Evolutionary conservation across 2,797 vertebrate species (phyloP).

Genomic region (Cetoscarus ocellatus): DNA sequence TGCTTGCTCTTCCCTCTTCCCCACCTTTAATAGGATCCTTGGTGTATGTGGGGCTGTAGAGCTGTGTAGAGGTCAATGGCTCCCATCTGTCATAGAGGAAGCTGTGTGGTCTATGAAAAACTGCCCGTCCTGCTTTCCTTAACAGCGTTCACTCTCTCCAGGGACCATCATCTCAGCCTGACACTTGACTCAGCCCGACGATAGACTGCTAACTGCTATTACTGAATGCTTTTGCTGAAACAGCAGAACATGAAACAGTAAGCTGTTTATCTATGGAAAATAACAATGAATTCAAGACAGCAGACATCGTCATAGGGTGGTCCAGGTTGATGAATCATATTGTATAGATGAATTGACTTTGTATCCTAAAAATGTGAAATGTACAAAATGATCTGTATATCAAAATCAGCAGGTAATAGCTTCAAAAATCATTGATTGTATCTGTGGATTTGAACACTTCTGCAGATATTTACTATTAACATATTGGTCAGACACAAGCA

Average conservation of each 20-base stretch:
- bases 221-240: background rate
- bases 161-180: constrained; percentile 15
- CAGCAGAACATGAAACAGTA: background rate
- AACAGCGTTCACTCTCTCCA: constrained; percentile 20
- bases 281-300: background rate
- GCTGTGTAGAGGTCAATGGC: constrained; percentile 49
- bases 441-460: too few relatives aligned
- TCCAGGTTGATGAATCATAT: background rate
- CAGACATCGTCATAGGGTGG: background rate
- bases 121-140: constrained; percentile 27
- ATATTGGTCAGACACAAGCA: too few relatives aligned
- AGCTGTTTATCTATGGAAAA: background rate
- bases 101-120: constrained; percentile 47
- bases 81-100: constrained; percentile 49
- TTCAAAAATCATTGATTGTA: too few relatives aligned
- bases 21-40: constrained; percentile 44
- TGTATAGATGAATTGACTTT: too few relatives aligned
- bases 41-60: constrained; percentile 21
- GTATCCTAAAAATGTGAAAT: too few relatives aligned
- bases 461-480: too few relatives aligned
- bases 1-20: background rate
- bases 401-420: too few relatives aligned
- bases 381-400: too few relatives aligned
- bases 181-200: constrained; percentile 2
- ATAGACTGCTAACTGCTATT: background rate